Percentiles rank a stretch among this genome's conserved stretches.
These are phyloP conservation scores for Oxycera nigricornis DNA, from an alignment of 2,888 invertebrate genomes.

Conservation along the genomic window DNA sequence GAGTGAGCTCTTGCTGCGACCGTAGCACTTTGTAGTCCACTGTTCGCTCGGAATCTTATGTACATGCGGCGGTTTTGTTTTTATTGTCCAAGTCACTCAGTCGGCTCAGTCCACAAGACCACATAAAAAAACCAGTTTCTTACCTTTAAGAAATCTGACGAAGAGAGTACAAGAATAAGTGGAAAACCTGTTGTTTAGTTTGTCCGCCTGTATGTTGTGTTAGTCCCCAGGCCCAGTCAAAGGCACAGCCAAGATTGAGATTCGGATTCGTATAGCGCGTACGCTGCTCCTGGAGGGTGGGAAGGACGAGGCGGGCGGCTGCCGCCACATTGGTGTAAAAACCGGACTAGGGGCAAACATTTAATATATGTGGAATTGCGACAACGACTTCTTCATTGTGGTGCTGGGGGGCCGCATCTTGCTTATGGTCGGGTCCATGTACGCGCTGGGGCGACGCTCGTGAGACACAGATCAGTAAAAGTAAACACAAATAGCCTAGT, in stretches of 20 bases:
- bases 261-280: not conserved
- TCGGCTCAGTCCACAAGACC: not conserved
- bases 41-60: conserved; percentile 32
- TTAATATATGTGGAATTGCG: conserved; percentile 4
- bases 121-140: conserved; percentile 32
- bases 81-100: conserved; percentile 31
- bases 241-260: not conserved
- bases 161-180: conserved; percentile 17
- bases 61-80: conserved; percentile 30
- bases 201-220: conserved; percentile 20
- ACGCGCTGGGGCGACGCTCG: not conserved
- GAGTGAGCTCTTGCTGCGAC: not conserved
- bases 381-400: conserved; percentile 24
- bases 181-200: conserved; percentile 29
- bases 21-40: conserved; percentile 6
- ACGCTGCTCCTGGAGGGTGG: not conserved
- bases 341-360: conserved; percentile 18
- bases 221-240: not conserved
- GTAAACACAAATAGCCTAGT: conserved; percentile 35
- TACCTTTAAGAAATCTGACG: conserved; percentile 38
- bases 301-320: not conserved
- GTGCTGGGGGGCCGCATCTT: not conserved
- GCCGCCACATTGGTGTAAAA: not conserved
- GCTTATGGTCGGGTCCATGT: not conserved
- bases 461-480: conserved; percentile 14